Evolutionary conservation across 2,888 invertebrate species (phyloP).

Genomic region (Eupithecia dodoneata): DNA sequence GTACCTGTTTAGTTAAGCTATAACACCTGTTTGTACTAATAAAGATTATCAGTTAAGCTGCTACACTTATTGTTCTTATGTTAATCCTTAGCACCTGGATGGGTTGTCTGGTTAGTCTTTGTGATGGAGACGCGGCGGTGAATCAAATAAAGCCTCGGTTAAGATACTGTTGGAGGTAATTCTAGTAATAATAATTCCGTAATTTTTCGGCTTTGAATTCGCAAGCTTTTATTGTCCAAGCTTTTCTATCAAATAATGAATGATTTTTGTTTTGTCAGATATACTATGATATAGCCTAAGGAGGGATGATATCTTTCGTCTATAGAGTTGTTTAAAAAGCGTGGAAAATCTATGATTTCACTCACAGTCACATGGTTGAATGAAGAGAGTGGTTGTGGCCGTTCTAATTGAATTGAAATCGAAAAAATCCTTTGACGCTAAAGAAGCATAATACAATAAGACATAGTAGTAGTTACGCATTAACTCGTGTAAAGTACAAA

Average conservation of each 20-base stretch:
- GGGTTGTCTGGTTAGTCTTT: not conserved
- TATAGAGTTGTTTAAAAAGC: not conserved
- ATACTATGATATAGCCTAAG: not conserved
- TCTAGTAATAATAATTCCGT: too few relatives aligned
- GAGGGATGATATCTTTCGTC: not conserved
- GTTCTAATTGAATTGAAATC: not conserved
- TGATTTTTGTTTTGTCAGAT: not conserved
- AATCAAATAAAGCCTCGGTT: not conserved
- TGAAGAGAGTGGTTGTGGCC: not conserved
- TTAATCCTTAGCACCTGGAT: constrained; percentile 18
- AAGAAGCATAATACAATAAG: not conserved
- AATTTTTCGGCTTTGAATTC: not conserved
- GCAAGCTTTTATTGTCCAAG: not conserved
- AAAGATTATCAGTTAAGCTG: constrained; percentile 6
- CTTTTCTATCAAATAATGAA: not conserved
- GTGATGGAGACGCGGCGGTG: not conserved
- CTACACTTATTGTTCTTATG: constrained; percentile 14
- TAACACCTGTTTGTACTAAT: constrained; percentile 33
- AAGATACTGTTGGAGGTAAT: not conserved
- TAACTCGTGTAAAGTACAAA: not conserved
- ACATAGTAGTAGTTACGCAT: not conserved
- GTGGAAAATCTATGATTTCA: too few relatives aligned
- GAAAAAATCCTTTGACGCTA: not conserved
- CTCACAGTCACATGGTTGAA: too few relatives aligned
- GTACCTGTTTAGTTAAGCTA: constrained; percentile 29